Evolutionary conservation across 2,888 invertebrate species (phyloP), one percentile per base, ranked within the genome.

Genomic region (Ophonus ardosiacus): DNA sequence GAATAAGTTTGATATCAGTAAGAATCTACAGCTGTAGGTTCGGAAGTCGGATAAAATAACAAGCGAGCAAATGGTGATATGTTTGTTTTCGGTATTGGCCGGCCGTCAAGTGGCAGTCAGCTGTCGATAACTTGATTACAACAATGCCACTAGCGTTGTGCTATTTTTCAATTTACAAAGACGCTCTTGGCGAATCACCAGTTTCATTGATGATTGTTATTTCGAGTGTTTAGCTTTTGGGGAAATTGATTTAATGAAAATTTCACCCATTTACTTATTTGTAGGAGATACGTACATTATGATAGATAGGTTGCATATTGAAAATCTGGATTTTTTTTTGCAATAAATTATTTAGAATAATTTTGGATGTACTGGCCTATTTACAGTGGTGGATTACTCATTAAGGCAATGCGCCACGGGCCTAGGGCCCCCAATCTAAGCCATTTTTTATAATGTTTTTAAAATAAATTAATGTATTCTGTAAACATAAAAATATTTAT

Each of bases 81-180:
- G 84, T 84, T 84, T 84, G 78, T 84, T 84, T 84, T 84, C 56
- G 65, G 84, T 84, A 84, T 84, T 84, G 84, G 84, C 43, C 78
- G 18, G 61, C 38, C 17, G 78, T 40, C 80, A 80, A 80, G 80
- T 61, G 38, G 18, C 65, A 59, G 74, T 83, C 83, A 74, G 59
- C 65, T 68, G 57, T 71, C 74, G 61, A 31, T 84, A 84, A 84
- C 65, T 65, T 38, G 78, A 84, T 84, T 84, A 84, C 56, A 84
- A 84, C 78, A 65, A 61, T 80, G 80, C 59, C 43, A 76, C 65
- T 21, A 18, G 43, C 57, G 59, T 21, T 43, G 13, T 84, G 84
- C 84, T 84, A 84, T 84, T 78, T 84, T 84, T 84, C 84, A 57
- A 84, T 84, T 84, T 84, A 84, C 84, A 84, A 84, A 84, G 80